Percentiles rank a stretch among this genome's conserved stretches.
phyloP scores from a whole-genome alignment of 2,113 vertebrate species.

The Ondatra zibethicus region DNA sequence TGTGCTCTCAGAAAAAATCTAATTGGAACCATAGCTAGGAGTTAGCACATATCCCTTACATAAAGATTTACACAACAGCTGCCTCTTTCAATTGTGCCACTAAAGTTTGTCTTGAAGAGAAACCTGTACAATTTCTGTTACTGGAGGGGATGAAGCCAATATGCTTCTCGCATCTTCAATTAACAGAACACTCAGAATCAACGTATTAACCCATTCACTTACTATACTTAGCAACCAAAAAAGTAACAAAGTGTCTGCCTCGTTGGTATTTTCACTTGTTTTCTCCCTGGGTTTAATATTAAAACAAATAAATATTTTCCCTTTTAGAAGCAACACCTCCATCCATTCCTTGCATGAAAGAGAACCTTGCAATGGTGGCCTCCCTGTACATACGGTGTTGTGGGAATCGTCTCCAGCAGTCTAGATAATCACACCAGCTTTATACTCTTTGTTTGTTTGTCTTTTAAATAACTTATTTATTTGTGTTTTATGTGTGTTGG shows the following conservation, averaged over 20 bases:
- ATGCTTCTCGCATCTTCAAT: not conserved
- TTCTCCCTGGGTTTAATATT: constrained; percentile 13
- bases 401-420: not conserved
- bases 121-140: not conserved
- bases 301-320: not conserved
- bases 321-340: not conserved
- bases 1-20: not conserved
- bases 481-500: too few species aligned
- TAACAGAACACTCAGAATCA: not conserved
- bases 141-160: not conserved
- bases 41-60: not conserved
- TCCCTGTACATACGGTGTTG: not conserved
- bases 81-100: not conserved
- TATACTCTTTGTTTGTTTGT: too few species aligned
- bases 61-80: not conserved
- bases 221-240: not conserved
- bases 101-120: not conserved
- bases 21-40: not conserved
- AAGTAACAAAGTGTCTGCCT: not conserved
- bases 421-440: not conserved
- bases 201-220: not conserved
- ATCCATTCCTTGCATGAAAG: not conserved
- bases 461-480: too few species aligned
- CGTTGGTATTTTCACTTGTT: not conserved
- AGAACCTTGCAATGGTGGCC: not conserved